Evolutionary conservation across 2,888 invertebrate species (phyloP).

Genomic region (Omphaloscelis lunosa): DNA sequence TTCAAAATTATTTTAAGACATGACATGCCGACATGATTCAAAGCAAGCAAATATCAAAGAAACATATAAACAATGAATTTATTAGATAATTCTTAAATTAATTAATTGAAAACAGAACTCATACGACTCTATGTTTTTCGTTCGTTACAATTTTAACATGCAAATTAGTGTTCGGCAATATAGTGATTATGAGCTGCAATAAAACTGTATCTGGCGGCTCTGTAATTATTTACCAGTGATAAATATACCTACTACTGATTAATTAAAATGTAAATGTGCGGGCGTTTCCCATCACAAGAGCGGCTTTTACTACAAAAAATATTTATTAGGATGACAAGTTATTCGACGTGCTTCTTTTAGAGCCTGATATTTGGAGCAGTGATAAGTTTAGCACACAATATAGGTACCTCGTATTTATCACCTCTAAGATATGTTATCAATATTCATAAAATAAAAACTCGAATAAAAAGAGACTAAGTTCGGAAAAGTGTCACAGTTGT

Average conservation of each 20-base stretch:
- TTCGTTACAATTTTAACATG: conserved; percentile 52
- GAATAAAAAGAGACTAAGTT: neutral
- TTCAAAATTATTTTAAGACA: neutral
- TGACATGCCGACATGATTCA: neutral
- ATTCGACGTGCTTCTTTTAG: neutral
- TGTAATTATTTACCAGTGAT: conserved; percentile 44
- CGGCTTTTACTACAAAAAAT: conserved; percentile 4
- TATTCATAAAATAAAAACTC: neutral
- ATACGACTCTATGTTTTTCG: conserved; percentile 47
- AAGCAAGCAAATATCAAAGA: neutral
- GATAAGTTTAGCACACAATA: neutral
- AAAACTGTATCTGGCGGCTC: conserved; percentile 36
- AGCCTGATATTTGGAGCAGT: neutral
- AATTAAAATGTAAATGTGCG: conserved; percentile 34
- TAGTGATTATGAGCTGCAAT: conserved; percentile 43
- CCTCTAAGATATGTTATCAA: neutral
- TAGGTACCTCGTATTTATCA: neutral
- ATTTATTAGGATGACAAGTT: neutral
- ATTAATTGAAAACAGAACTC: conserved; percentile 17
- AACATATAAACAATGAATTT: neutral
- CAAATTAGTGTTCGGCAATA: conserved; percentile 51
- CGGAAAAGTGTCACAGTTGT: neutral
- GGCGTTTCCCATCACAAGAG: conserved; percentile 18
- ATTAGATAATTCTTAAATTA: neutral
- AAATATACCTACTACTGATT: conserved; percentile 39